A percentile compares a stretch with the other conserved stretches of the same genome.
These are phyloP conservation scores for Physocephala rufipes DNA, from an alignment of 2,888 invertebrate genomes.

Conservation along the genomic window DNA sequence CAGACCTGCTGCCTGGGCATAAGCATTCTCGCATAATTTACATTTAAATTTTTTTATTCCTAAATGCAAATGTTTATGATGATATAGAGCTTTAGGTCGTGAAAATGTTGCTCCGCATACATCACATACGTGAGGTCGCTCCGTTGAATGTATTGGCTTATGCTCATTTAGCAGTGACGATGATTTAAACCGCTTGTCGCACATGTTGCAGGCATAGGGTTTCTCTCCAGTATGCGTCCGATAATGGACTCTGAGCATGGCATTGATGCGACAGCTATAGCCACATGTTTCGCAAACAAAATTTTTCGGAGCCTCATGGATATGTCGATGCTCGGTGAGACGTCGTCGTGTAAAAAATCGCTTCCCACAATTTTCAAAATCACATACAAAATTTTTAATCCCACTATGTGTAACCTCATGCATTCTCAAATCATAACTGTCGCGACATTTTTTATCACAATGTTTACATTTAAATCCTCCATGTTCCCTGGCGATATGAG, in stretches of 20 bases:
- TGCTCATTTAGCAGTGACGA: slow-evolving; percentile 36
- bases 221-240: slow-evolving; percentile 57
- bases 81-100: slow-evolving; percentile 50
- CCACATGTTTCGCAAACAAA: slow-evolving; percentile 44
- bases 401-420: slow-evolving; percentile 53
- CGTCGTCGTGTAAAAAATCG: slow-evolving; percentile 51
- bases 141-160: slow-evolving; percentile 29
- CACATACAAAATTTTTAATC: slow-evolving; percentile 51
- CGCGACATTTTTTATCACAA: slow-evolving; percentile 52
- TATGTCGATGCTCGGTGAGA: slow-evolving; percentile 50
- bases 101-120: slow-evolving; percentile 52
- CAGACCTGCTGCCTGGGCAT: slow-evolving; percentile 55
- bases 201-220: slow-evolving; percentile 49
- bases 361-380: slow-evolving; percentile 55
- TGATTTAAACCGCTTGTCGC: slow-evolving; percentile 42
- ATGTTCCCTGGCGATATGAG: slow-evolving; percentile 42
- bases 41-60: slow-evolving; percentile 53
- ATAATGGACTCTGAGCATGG: slow-evolving; percentile 54
- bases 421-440: slow-evolving; percentile 53
- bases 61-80: slow-evolving; percentile 53
- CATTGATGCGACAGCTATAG: slow-evolving; percentile 48
- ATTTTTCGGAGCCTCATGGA: slow-evolving; percentile 46
- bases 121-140: slow-evolving; percentile 46
- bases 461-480: slow-evolving; percentile 49
- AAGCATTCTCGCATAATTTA: slow-evolving; percentile 52